Percentiles rank a stretch among this genome's conserved stretches.
Evolutionary conservation across 2,113 vertebrate species (phyloP).

Genomic region (Picathartes gymnocephalus): DNA sequence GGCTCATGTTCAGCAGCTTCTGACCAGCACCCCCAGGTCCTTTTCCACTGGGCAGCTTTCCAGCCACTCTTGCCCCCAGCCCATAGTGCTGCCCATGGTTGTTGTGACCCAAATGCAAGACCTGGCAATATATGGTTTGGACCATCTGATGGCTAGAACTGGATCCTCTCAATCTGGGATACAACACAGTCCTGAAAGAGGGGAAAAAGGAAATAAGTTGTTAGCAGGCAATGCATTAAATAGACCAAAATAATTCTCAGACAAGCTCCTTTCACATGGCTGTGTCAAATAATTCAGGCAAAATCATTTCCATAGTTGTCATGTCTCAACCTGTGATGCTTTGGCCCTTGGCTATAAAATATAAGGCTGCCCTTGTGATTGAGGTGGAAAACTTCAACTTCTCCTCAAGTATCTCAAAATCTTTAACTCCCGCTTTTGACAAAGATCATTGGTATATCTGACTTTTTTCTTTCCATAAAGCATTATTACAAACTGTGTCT

Average conservation of each 20-base stretch:
- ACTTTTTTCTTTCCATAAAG: not conserved
- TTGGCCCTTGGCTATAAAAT: not conserved
- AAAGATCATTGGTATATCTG: not conserved
- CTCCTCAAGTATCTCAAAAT: not conserved
- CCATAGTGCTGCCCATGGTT: rapidly evolving
- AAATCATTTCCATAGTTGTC: not conserved
- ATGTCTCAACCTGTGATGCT: not conserved
- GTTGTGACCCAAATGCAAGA: not conserved
- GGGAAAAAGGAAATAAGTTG: not conserved
- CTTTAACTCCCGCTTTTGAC: not conserved
- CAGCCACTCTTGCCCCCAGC: not conserved
- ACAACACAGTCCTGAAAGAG: not conserved
- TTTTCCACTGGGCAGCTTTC: not conserved
- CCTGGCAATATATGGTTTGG: not conserved
- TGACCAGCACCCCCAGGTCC: not conserved
- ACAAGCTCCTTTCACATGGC: not conserved
- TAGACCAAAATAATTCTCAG: not conserved
- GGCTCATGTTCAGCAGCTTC: not conserved
- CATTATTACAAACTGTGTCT: not conserved
- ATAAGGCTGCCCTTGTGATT: not conserved
- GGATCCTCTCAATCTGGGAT: not conserved
- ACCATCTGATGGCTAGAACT: not conserved
- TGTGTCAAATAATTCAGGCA: not conserved
- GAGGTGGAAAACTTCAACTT: not conserved
- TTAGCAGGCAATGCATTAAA: not conserved